A percentile compares a stretch with the other conserved stretches of the same genome.
phyloP scores from a whole-genome alignment of 2,113 vertebrate genomes.

The Pardalotus punctatus region DNA sequence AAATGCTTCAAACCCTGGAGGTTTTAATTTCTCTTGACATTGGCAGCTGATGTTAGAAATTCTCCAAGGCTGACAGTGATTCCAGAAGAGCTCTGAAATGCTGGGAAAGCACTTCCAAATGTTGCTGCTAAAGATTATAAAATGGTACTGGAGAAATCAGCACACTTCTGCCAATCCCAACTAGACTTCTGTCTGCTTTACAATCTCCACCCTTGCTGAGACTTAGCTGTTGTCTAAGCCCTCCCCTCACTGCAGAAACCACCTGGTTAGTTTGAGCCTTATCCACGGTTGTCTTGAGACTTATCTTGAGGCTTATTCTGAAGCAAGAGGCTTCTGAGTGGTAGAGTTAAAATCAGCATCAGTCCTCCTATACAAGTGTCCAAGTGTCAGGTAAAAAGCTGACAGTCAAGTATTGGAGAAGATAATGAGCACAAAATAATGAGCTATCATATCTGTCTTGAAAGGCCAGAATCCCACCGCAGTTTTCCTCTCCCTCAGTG shows the following conservation, averaged over 20 bases:
- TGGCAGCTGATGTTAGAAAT: background rate
- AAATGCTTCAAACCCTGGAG: background rate
- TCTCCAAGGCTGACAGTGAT: background rate
- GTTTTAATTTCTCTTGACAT: background rate
- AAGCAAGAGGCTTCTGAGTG: background rate
- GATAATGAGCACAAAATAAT: background rate
- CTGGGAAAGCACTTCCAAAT: background rate
- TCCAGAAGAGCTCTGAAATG: background rate
- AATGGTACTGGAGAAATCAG: background rate
- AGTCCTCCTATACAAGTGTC: background rate
- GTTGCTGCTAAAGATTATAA: background rate
- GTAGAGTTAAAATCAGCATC: background rate
- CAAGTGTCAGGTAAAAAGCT: background rate
- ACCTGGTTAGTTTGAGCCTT: background rate
- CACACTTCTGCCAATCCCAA: background rate
- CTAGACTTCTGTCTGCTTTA: background rate
- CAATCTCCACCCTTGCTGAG: background rate
- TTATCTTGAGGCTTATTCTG: background rate
- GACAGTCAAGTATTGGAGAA: background rate
- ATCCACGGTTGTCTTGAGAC: background rate
- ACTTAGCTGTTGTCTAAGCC: background rate
- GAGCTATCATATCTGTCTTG: background rate
- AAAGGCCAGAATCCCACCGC: background rate
- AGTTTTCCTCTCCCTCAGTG: background rate
- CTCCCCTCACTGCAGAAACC: background rate